phyloP scores from a whole-genome alignment of 2,113 vertebrate genomes.

The Proterorhinus semilunaris region DNA sequence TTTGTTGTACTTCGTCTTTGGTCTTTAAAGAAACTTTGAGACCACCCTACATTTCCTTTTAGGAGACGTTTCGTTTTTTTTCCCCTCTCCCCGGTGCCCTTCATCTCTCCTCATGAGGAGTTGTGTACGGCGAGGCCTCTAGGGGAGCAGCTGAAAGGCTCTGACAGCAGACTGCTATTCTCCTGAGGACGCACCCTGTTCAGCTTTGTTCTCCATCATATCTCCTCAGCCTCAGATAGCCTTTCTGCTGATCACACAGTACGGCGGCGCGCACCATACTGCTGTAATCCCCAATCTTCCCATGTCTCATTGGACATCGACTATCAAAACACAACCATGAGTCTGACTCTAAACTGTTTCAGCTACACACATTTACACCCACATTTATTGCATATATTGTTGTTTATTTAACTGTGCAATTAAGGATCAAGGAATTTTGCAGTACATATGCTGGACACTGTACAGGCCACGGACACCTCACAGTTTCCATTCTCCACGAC shows the following conservation, averaged over 20 bases:
- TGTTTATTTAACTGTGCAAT: too few species aligned
- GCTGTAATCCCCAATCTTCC: slow-evolving; percentile 49
- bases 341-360: too few species aligned
- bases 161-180: slow-evolving; percentile 62
- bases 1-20: slow-evolving; percentile 18
- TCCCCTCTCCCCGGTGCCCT: slow-evolving; percentile 45
- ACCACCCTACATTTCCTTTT: slow-evolving; percentile 48
- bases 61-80: slow-evolving; percentile 41
- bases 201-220: slow-evolving; percentile 60
- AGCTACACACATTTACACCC: too few species aligned
- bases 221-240: slow-evolving; percentile 59
- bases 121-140: slow-evolving; percentile 39
- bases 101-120: slow-evolving; percentile 59
- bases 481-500: too few species aligned
- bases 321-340: slow-evolving; percentile 1
- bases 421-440: too few species aligned
- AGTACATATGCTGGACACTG: too few species aligned
- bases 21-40: slow-evolving; percentile 28
- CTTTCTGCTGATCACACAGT: slow-evolving; percentile 62
- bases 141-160: slow-evolving; percentile 62
- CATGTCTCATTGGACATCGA: slow-evolving; percentile 49
- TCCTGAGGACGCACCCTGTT: slow-evolving; percentile 60
- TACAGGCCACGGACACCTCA: too few species aligned
- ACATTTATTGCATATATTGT: too few species aligned
- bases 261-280: slow-evolving; percentile 40